A percentile compares a stretch with the other conserved stretches of the same genome.
phyloP scores from a whole-genome alignment of 2,113 vertebrate genomes.

The Thymallus thymallus region DNA sequence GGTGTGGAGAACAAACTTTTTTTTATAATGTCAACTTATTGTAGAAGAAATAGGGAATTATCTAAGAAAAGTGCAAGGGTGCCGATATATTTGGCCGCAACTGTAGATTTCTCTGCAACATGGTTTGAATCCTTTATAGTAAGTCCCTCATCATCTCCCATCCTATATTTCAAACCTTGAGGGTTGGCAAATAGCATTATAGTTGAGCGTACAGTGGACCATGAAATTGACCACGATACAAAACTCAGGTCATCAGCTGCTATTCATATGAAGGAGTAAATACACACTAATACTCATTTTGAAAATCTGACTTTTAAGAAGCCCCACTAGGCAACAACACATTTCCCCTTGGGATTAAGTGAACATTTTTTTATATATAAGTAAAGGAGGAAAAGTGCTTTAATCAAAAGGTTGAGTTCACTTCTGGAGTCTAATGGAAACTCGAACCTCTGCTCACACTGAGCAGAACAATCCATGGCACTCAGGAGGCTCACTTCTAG shows the following conservation, averaged over 20 bases:
- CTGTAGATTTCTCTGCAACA: not conserved
- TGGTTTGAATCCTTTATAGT: not conserved
- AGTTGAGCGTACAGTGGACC: not conserved
- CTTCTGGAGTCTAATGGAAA: conserved; percentile 50
- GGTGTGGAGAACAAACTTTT: no score
- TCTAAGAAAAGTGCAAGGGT: no score
- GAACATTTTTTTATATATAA: conserved; percentile 18
- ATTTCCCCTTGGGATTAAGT: conserved; percentile 39
- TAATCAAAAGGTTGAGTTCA: conserved; percentile 16
- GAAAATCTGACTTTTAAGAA: not conserved
- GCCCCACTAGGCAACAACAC: conserved; percentile 23
- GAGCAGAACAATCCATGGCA: conserved; percentile 22
- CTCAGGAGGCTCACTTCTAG: conserved; percentile 26
- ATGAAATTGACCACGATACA: not conserved
- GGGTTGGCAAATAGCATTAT: not conserved
- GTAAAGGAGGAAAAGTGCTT: conserved; percentile 23
- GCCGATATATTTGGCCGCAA: no score
- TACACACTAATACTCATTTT: not conserved
- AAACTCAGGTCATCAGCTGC: conserved; percentile 19
- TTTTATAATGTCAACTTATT: no score
- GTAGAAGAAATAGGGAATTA: no score
- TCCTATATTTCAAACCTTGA: no score
- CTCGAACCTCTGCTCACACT: conserved; percentile 40
- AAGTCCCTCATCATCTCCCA: no score
- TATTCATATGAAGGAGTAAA: conserved; percentile 30